Percentiles rank a stretch among this genome's conserved stretches.
Evolutionary conservation across 2,888 invertebrate genomes (phyloP).

Genomic region (Salpingus planirostris): DNA sequence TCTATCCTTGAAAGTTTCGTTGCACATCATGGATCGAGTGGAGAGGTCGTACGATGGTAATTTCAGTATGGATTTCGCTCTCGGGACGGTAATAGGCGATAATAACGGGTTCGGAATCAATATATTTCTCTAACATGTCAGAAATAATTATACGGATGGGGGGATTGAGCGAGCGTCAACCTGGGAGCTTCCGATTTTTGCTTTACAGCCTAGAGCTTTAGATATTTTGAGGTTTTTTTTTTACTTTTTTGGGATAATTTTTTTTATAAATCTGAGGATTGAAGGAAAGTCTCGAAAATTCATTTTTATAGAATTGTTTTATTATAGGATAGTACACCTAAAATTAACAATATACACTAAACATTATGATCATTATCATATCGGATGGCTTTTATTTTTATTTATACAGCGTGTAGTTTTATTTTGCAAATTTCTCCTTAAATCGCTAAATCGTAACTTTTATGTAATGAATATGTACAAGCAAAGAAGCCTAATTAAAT

Average conservation of each 20-base stretch:
- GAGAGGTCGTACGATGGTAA: conserved; percentile 20
- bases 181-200: conserved; percentile 27
- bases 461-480: no score
- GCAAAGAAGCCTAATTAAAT: no score
- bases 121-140: conserved; percentile 32
- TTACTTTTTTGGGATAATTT: no score
- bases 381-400: conserved; percentile 30
- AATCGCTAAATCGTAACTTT: no score
- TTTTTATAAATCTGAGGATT: background rate
- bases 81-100: conserved; percentile 29
- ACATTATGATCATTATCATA: conserved; percentile 28
- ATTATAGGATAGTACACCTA: conserved; percentile 38
- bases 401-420: conserved; percentile 32
- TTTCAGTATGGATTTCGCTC: conserved; percentile 30
- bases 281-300: background rate
- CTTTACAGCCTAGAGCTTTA: no score
- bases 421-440: no score
- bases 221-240: no score
- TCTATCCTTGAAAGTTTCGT: no score
- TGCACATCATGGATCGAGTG: no score
- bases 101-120: conserved; percentile 29
- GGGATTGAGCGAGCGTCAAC: no score
- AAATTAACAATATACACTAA: conserved; percentile 40
- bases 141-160: conserved; percentile 32
- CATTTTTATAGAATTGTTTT: conserved; percentile 31